Base-by-base conservation (phyloP, 2,113 vertebrate genomes). In the Cephalopterus ornatus region DNA sequence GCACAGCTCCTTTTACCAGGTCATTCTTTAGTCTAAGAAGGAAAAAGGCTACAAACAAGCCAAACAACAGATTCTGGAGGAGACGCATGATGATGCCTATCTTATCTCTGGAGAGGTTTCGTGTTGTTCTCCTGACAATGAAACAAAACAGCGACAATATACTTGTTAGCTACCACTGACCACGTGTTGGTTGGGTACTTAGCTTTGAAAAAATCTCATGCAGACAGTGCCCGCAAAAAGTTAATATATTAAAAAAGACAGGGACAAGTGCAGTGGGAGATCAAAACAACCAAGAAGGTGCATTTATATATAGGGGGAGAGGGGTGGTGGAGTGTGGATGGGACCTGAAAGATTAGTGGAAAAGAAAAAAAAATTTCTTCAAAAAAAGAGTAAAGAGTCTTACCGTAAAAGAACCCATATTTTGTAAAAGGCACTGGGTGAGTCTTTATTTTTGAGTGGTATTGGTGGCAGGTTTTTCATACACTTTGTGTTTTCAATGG, bases 381-480 rank as follows among this genome's bases (percentile, higher is more conserved):
- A 3, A 35, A 63, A 86, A 39, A 11, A 4, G 1, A 3, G 1
- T 4, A 21, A 27, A 13, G 13, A 28, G 37, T 63, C 97, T 97
- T 97, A 99, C 99, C 99, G 98, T 91, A 99, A 84, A 53, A 99
- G 98, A 83, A 99, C 98, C 59, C 94, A 96, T 11, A 99, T 97
- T 96, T 99, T 99, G 94, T 94, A 96, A 19, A 98, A 84, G 14
- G 96, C 87, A 46, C 67, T 98, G 15, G 99, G 99, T 5, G 98
- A 98, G 66, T 99, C 98, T 95, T 98, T 99, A 96, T 98, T 99
- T 98, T 99, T 99, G 81, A 99, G 99, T n/a, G 99, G 99, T 95
- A 99, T 97, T 74, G 87, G 95, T 35, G 98, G 97, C 68, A 98
- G 97, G 18, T 98, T 97, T 58, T 96, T 96, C 77, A 76, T 89